These are phyloP conservation scores for Xanthostigma xanthostigma DNA, from an alignment of 2,888 invertebrate genomes.

Conservation along the genomic window DNA sequence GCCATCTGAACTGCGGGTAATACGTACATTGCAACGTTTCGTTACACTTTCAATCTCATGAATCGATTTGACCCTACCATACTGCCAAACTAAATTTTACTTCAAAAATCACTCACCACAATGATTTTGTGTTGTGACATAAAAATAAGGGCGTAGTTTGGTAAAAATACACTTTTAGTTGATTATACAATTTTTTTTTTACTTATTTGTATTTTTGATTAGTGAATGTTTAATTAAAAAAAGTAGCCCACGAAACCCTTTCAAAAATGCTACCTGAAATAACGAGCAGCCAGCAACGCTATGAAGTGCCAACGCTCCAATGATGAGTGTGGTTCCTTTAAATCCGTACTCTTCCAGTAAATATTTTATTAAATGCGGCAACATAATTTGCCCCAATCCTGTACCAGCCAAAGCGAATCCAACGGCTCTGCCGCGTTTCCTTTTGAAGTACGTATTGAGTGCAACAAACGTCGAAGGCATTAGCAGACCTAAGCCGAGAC, in stretches of 20 bases:
- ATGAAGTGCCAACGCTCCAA: slow-evolving; percentile 45
- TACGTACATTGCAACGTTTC: no score
- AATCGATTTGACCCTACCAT: no score
- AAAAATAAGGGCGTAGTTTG: no score
- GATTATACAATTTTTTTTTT: no score
- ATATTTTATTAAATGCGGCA: slow-evolving; percentile 54
- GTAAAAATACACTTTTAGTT: no score
- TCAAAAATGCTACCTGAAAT: slow-evolving; percentile 31
- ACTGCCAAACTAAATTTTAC: no score
- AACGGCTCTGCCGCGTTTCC: slow-evolving; percentile 53
- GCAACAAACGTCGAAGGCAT: slow-evolving; percentile 57
- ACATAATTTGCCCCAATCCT: slow-evolving; percentile 56
- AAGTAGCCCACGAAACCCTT: background rate
- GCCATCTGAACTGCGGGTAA: no score
- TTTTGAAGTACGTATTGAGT: slow-evolving; percentile 54
- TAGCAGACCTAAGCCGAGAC: slow-evolving; percentile 53
- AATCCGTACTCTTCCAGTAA: slow-evolving; percentile 50
- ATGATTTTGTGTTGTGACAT: no score
- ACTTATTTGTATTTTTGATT: no score
- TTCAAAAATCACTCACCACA: no score
- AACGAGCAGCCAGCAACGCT: slow-evolving; percentile 33
- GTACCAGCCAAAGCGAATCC: slow-evolving; percentile 62
- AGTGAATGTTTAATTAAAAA: no score
- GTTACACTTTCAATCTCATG: no score
- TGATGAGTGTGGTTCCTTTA: slow-evolving; percentile 43